A percentile compares a stretch with the other conserved stretches of the same genome.
Evolutionary conservation across 2,113 vertebrate genomes (phyloP).

Genomic region (Sminthopsis crassicaudata): DNA sequence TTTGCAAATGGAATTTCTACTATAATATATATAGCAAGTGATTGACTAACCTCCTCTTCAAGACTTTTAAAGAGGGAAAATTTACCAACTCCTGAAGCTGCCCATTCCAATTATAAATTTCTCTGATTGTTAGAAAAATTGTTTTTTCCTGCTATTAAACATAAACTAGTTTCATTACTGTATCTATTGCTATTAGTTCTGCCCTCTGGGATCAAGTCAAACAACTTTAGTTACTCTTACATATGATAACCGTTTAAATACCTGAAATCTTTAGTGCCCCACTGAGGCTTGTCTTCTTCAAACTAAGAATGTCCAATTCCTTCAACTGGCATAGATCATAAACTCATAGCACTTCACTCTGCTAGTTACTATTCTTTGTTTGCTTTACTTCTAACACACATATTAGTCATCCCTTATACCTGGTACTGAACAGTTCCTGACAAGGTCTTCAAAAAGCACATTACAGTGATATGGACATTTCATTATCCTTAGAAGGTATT

Average conservation of each 20-base stretch:
- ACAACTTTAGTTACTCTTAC: too few relatives aligned
- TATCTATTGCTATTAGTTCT: not conserved
- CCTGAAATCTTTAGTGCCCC: not conserved
- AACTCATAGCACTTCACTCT: not conserved
- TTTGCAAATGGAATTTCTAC: not conserved
- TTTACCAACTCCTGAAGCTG: not conserved
- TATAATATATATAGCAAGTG: not conserved
- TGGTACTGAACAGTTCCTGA: not conserved
- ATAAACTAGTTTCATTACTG: not conserved
- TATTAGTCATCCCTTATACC: not conserved
- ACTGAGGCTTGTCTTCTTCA: not conserved
- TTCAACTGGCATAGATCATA: not conserved
- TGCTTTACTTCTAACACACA: not conserved
- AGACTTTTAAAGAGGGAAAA: not conserved
- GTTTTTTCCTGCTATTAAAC: not conserved
- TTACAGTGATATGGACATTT: not conserved
- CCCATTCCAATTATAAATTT: not conserved
- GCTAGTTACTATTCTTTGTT: not conserved
- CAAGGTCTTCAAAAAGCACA: not conserved
- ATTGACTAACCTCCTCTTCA: not conserved
- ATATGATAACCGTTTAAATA: not conserved
- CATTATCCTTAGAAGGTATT: not conserved
- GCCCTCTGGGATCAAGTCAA: not conserved
- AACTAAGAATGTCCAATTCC: not conserved
- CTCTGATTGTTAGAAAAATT: not conserved